A percentile compares a stretch with the other conserved stretches of the same genome.
Conservation (phyloP, 2,797 vertebrate species). For the Phataginus tricuspis region DNA sequence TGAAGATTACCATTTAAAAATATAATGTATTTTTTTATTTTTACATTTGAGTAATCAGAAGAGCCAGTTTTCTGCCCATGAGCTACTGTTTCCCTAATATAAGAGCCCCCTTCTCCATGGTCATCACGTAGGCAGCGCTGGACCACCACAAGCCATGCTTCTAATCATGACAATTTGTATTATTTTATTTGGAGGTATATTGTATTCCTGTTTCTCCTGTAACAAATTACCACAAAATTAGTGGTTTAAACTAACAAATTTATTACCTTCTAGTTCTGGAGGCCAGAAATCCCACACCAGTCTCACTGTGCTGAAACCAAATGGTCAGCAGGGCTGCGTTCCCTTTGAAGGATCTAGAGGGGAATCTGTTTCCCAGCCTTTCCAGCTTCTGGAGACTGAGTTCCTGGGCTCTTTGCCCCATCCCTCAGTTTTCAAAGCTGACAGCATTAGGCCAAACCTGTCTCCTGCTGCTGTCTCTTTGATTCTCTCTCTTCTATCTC, state of each 20-base stretch:
- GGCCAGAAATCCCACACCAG: not conserved
- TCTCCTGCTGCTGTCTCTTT: not conserved
- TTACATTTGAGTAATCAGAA: not conserved
- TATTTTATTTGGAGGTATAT: not conserved
- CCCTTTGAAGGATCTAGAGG: not conserved
- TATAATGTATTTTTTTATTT: not conserved
- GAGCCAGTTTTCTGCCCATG: not conserved
- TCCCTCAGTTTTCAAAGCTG: not conserved
- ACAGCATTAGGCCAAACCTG: not conserved
- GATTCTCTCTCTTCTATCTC: not conserved
- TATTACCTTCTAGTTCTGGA: not conserved
- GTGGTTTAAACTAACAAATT: not conserved
- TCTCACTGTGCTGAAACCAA: not conserved
- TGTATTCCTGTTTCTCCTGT: not conserved
- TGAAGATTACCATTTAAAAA: not conserved
- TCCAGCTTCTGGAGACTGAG: not conserved
- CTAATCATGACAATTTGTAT: not conserved
- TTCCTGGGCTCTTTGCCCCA: not conserved
- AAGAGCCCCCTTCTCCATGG: not conserved
- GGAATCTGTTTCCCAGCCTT: not conserved
- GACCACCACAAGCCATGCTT: not conserved
- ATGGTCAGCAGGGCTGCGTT: not conserved
- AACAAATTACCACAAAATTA: not conserved
- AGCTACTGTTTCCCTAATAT: not conserved
- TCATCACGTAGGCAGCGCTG: not conserved